Percentiles rank a stretch among this genome's conserved stretches.
Conservation (phyloP, 1,140 invertebrate genomes). For the Drosophila lowei region DNA sequence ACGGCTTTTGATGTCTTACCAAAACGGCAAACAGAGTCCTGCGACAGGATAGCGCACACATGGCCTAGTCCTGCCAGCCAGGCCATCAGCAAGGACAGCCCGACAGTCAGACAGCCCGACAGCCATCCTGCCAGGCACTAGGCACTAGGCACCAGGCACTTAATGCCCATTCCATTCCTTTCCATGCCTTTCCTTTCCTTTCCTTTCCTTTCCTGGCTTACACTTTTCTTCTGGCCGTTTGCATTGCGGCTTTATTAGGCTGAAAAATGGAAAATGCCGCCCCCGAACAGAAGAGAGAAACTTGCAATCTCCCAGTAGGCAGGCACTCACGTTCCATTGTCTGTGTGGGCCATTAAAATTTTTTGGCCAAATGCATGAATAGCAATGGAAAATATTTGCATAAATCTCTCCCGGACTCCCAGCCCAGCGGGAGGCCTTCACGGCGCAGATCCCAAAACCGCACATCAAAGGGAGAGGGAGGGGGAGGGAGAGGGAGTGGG, state of each 20-base stretch:
- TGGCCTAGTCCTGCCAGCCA: constrained; percentile 32
- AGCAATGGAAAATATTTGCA: constrained; percentile 76
- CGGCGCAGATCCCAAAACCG: neutral
- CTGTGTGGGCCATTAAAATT: constrained; percentile 69
- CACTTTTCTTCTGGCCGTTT: constrained; percentile 50
- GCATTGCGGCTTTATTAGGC: constrained; percentile 75
- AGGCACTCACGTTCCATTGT: constrained; percentile 25
- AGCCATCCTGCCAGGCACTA: constrained; percentile 44
- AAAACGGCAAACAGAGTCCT: constrained; percentile 43
- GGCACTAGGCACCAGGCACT: too few relatives aligned
- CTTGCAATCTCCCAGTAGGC: constrained; percentile 43
- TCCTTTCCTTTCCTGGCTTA: constrained; percentile 31
- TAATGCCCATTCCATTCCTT: constrained; percentile 54
- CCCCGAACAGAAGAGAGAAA: constrained; percentile 23
- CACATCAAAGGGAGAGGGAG: neutral
- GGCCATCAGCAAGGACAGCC: constrained; percentile 7
- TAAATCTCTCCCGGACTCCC: constrained; percentile 62
- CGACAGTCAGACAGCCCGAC: constrained; percentile 18
- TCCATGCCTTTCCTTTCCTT: constrained; percentile 24
- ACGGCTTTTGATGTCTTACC: constrained; percentile 72
- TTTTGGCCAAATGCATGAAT: constrained; percentile 66
- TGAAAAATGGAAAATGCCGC: constrained; percentile 74
- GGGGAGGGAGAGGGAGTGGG: neutral
- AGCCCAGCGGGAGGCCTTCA: constrained; percentile 30
- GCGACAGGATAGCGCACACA: constrained; percentile 43